Evolutionary conservation across 1,140 invertebrate species (phyloP).

Genomic region (Batillaria attramentaria): DNA sequence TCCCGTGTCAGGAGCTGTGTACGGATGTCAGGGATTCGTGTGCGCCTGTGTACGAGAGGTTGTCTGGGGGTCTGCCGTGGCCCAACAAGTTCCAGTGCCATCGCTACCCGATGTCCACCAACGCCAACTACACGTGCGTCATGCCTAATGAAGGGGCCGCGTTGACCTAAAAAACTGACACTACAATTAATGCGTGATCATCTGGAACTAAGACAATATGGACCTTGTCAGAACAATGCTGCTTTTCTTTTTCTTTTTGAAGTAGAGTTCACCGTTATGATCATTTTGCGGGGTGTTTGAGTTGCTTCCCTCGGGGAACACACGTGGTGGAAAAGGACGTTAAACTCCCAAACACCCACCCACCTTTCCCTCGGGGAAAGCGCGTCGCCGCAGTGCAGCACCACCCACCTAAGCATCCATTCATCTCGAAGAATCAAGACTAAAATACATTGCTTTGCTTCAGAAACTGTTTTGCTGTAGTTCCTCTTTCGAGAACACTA

Average conservation of each 20-base stretch:
- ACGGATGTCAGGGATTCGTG: constrained; percentile 46
- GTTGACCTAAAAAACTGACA: not conserved
- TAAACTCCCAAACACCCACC: too few relatives aligned
- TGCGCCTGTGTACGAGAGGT: constrained; percentile 29
- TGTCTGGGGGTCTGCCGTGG: constrained; percentile 50
- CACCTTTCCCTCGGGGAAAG: too few relatives aligned
- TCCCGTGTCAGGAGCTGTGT: constrained; percentile 55
- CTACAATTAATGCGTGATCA: not conserved
- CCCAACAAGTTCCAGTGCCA: constrained; percentile 62
- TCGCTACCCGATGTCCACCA: constrained; percentile 43
- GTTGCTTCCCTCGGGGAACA: not conserved
- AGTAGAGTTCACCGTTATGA: not conserved
- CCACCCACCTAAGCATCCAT: too few relatives aligned
- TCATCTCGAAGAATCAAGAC: too few relatives aligned
- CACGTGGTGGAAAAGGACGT: not conserved
- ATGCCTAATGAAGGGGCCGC: constrained; percentile 31
- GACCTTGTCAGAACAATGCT: not conserved
- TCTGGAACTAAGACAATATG: too few relatives aligned
- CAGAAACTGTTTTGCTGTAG: too few relatives aligned
- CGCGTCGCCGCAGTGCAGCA: too few relatives aligned
- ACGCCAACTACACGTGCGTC: constrained; percentile 31
- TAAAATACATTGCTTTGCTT: too few relatives aligned
- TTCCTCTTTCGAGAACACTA: too few relatives aligned
- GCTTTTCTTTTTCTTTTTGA: not conserved
- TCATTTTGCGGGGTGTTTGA: not conserved